phyloP scores from a whole-genome alignment of 2,113 vertebrate genomes.

The Tragulus kanchil region DNA sequence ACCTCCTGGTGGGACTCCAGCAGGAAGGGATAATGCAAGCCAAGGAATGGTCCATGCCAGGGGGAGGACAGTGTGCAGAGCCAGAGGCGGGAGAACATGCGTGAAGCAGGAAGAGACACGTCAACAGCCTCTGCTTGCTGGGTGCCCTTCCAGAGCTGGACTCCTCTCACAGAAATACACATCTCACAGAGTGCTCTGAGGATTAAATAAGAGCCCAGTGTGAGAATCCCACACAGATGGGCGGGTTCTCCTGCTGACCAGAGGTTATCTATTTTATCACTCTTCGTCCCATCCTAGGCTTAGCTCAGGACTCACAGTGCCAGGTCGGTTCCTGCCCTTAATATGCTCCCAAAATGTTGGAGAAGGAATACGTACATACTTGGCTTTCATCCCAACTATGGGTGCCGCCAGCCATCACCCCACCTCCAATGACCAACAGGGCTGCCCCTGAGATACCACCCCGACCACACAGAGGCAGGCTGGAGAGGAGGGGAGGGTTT shows the following conservation, averaged over 20 bases:
- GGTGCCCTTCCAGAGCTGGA: accelerated
- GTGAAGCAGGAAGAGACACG: neutral
- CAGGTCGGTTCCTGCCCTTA: neutral
- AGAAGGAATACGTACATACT: neutral
- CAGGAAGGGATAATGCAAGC: neutral
- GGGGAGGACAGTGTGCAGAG: neutral
- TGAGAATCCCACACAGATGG: accelerated
- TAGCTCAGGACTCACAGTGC: neutral
- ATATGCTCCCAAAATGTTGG: neutral
- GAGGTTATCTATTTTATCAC: neutral
- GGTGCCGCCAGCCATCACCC: neutral
- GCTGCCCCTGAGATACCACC: neutral
- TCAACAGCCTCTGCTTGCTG: too few species aligned
- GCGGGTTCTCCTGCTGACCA: neutral
- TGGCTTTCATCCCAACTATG: neutral
- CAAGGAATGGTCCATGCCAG: neutral
- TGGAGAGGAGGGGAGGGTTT: accelerated
- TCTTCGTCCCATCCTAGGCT: too few species aligned
- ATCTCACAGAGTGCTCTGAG: neutral
- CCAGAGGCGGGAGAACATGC: neutral
- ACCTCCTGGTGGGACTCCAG: neutral
- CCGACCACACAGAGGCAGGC: neutral
- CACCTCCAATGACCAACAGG: neutral
- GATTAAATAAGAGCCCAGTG: neutral
- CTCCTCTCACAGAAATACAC: neutral